phyloP scores from a whole-genome alignment of 2,888 invertebrate genomes.

The Leucophenga maculata region DNA sequence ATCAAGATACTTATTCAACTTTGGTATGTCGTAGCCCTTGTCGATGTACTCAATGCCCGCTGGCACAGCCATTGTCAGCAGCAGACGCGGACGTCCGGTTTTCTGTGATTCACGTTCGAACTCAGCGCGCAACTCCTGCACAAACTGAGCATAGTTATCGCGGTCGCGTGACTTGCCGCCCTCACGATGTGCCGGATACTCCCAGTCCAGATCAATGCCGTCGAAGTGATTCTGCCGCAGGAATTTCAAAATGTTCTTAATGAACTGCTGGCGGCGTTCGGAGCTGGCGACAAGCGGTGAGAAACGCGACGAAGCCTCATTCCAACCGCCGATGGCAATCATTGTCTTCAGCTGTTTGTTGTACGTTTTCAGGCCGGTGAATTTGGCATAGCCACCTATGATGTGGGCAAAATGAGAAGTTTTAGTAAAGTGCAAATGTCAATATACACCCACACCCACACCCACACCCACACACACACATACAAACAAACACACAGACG shows the following conservation, averaged over 20 bases:
- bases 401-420: slow-evolving; percentile 3
- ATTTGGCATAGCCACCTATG: slow-evolving; percentile 92
- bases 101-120: slow-evolving; percentile 89
- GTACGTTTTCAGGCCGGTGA: slow-evolving; percentile 92
- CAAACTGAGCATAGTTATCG: slow-evolving; percentile 89
- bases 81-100: slow-evolving; percentile 84
- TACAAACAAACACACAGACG: slow-evolving; percentile 15
- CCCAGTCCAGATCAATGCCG: slow-evolving; percentile 94
- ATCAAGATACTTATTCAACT: slow-evolving; percentile 89
- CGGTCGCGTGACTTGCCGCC: slow-evolving; percentile 86
- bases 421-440: no score
- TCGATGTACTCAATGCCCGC: slow-evolving; percentile 94
- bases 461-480: background rate
- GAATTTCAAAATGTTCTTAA: slow-evolving; percentile 88
- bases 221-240: slow-evolving; percentile 93
- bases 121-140: slow-evolving; percentile 90
- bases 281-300: slow-evolving; percentile 89
- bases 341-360: slow-evolving; percentile 92
- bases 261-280: slow-evolving; percentile 84
- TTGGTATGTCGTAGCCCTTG: slow-evolving; percentile 92
- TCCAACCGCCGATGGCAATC: slow-evolving; percentile 94
- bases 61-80: slow-evolving; percentile 94
- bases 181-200: slow-evolving; percentile 72
- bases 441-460: background rate
- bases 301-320: slow-evolving; percentile 89